Base-by-base conservation (phyloP, 23 tunicate species). In the Phallusia fumigata region DNA sequence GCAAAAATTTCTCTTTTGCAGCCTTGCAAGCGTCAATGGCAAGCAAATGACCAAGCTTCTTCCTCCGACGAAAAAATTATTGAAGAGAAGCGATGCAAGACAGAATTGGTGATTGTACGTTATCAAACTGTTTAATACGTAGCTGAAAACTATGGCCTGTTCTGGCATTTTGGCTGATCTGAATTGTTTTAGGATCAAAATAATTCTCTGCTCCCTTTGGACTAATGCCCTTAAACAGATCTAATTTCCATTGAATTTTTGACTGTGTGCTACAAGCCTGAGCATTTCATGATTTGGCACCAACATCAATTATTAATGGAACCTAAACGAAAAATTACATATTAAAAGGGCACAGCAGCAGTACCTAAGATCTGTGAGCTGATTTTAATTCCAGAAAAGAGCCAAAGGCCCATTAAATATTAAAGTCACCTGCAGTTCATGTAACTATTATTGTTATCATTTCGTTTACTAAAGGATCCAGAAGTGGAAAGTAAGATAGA, bases 1-100 rank as follows among this genome's bases (percentile, higher is more conserved):
- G 1, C 11, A 24, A 6, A 58, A 13, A 58, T 13, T 58, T 58
- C 16, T 58, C 5, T 11, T 58, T 44, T 81, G 90, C 82, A 81
- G 53, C 81, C 85, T 28, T 81, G 35, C 26, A 87, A 87, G 35
- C 45, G 90, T 24, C 80, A 87, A 40, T 87, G 90, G 90, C n/a
- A 85, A 3, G 53, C 34, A 13, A 32, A 76, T 31, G 89, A 72
- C 53, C 26, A 36, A 44, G 12, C 50, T 21, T n/a, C 73, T 19
- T 58, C 69, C 5, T 58, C 69, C 10, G 85, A 81, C 18, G 80
- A 65, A 81, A 65, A 52, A 36, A 74, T 74, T 8, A 35, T 74
- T 30, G 76, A 81, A 33, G 84, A 79, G 0, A 87, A 87, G 53
- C 74, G 85, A 51, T 47, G 72, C 65, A 87, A 87, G 74, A 72